Conservation (phyloP, 2,888 invertebrate genomes). For the Melipona bicolor region DNA sequence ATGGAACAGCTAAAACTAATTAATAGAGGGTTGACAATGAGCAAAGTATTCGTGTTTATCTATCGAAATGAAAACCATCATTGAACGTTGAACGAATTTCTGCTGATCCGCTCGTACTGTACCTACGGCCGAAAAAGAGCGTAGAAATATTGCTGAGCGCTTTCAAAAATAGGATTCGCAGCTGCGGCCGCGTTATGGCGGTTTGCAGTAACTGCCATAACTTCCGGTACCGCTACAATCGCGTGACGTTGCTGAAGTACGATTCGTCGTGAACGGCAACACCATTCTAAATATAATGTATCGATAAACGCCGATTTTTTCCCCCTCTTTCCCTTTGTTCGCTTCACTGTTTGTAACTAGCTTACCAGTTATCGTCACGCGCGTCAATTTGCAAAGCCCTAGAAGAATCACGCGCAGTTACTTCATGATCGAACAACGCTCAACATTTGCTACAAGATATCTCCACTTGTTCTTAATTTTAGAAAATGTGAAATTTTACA, state of each 20-base stretch:
- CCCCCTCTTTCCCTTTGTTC: not conserved
- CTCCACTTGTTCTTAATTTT: not conserved
- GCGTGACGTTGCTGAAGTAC: conserved; percentile 63
- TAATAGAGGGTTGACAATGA: too few relatives aligned
- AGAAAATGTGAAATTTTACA: too few relatives aligned
- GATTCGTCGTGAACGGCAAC: conserved; percentile 41
- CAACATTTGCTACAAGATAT: not conserved
- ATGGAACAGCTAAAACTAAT: too few relatives aligned
- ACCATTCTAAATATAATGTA: conserved; percentile 63
- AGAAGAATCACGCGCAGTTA: not conserved
- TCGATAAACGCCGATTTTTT: conserved; percentile 1
- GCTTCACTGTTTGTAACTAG: conserved; percentile 21
- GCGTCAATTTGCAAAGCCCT: conserved; percentile 4
- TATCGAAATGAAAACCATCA: too few relatives aligned
- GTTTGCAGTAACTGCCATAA: conserved; percentile 70
- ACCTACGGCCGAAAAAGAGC: conserved; percentile 8
- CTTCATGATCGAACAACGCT: not conserved
- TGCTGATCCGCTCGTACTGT: not conserved
- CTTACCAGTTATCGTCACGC: conserved; percentile 42
- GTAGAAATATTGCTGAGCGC: conserved; percentile 18
- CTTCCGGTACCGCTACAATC: conserved; percentile 72
- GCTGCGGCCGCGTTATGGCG: conserved; percentile 66
- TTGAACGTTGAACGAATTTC: not conserved
- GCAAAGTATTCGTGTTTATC: too few relatives aligned
- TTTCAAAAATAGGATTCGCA: conserved; percentile 74